Evolutionary conservation across 2,113 vertebrate genomes (phyloP).

Genomic region (Cichladusa arquata): DNA sequence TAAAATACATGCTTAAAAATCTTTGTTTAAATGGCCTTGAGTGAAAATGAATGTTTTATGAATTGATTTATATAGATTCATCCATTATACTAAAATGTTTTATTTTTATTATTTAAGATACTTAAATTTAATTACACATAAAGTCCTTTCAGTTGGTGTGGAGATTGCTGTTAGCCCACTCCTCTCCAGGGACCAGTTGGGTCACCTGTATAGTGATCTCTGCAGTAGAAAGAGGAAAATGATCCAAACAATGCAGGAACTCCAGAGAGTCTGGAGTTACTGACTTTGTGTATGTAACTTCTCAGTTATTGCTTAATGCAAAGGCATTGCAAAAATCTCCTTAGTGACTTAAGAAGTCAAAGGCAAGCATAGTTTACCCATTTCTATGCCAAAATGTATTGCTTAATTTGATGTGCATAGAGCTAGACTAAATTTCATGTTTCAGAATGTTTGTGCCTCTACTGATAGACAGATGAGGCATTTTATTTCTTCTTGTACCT

Average conservation of each 20-base stretch:
- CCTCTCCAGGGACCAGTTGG: not conserved
- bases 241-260: not conserved
- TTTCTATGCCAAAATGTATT: not conserved
- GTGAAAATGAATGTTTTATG: not conserved
- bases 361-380: not conserved
- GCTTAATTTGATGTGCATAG: not conserved
- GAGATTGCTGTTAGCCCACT: not conserved
- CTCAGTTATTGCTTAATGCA: not conserved
- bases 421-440: not conserved
- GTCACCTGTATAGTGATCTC: not conserved
- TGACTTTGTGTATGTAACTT: not conserved
- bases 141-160: not conserved
- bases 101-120: not conserved
- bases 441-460: not conserved
- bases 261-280: not conserved
- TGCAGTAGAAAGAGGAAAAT: not conserved
- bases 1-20: not conserved
- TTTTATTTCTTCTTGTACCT: not conserved
- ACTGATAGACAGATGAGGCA: not conserved
- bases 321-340: not conserved
- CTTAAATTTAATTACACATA: not conserved
- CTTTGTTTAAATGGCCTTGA: not conserved
- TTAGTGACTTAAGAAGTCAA: not conserved
- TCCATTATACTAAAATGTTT: not conserved
- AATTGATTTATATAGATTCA: not conserved